Base-by-base conservation (phyloP, 2,113 vertebrate species). In the Martes martes region DNA sequence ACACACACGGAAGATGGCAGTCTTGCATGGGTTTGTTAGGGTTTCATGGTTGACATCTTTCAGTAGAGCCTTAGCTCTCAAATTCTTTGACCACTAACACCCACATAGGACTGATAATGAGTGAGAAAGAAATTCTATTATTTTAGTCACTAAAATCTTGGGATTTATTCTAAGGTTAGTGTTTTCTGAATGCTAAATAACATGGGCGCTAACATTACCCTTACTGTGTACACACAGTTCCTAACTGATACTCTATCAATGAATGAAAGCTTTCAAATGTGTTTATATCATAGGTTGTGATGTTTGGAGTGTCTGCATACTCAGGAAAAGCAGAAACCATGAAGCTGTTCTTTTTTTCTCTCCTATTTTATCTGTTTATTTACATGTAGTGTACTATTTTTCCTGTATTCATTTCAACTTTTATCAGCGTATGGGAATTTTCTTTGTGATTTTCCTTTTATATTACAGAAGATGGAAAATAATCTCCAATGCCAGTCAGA, bases 381-480 rank as follows among this genome's bases (percentile, higher is more conserved):
- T 88, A 65, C 10, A 74, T 42, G 21, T 61, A 63, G 85, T 50
- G 5, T 23, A 50, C 36, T 69, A 52, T 87, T 90, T 69, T 55
- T 94, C 1, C 26, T 50, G 45, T 19, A 14, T 28, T 79, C 23
- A 69, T 89, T 95, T 93, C 69, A 47, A 91, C 61, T 91, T 89
- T 76, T 36, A 65, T 84, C 47, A 65, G 28, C 7, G 76, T 50
- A 33, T 4, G 6, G 4, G 33, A 82, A 83, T 47, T 90, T 92
- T 98, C 71, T 91, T 57, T 87, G 21, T 78, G 13, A 26, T 55
- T 94, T 96, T 86, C 10, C 6, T 95, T 13, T 86, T 95, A 31
- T 63, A 79, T 82, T 81, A 65, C 2, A 92, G n/a, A 80, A 26
- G 5, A 14, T 80, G 7, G 21, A 69, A 87, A 87, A 71, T 89